phyloP scores from a whole-genome alignment of 2,797 vertebrate genomes.

The Clarias fuscus region DNA sequence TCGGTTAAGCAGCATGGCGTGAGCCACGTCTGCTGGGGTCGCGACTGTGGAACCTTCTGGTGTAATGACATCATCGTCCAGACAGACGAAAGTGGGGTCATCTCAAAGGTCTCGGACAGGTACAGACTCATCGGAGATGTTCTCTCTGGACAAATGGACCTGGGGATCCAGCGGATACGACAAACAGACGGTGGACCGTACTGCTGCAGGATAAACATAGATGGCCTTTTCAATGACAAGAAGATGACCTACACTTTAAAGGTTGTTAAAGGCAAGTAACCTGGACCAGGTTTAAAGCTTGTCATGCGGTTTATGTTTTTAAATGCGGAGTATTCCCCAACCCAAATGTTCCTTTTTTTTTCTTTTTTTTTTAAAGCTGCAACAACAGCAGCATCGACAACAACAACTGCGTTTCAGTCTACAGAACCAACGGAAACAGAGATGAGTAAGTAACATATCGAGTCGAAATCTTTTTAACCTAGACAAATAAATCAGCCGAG shows the following conservation, averaged over 20 bases:
- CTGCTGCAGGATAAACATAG: slow-evolving; percentile 77
- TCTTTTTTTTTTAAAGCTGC: slow-evolving; percentile 40
- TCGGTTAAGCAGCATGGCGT: slow-evolving; percentile 71
- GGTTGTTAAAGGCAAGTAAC: slow-evolving; percentile 72
- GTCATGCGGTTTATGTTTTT: neutral
- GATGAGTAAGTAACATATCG: slow-evolving; percentile 48
- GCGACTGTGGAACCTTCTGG: slow-evolving; percentile 78
- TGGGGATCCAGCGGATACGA: slow-evolving; percentile 70
- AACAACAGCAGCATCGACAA: slow-evolving; percentile 35
- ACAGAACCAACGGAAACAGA: slow-evolving; percentile 42
- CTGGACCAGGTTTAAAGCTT: neutral
- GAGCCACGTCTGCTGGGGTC: slow-evolving; percentile 77
- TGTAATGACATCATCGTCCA: slow-evolving; percentile 76
- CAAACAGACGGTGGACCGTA: slow-evolving; percentile 72
- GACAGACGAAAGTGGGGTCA: slow-evolving; percentile 70
- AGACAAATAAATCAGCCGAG: neutral
- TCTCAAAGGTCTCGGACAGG: slow-evolving; percentile 72
- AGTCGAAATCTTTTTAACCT: neutral
- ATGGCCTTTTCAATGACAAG: slow-evolving; percentile 79
- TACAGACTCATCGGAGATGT: slow-evolving; percentile 73
- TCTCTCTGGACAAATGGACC: slow-evolving; percentile 75
- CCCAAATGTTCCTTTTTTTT: neutral
- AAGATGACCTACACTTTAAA: slow-evolving; percentile 74
- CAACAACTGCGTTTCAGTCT: slow-evolving; percentile 31
- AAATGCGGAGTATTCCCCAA: neutral